These are phyloP conservation scores for Palythoa grandis DNA, from an alignment of 92 coral and sea anemone species.

Conservation along the genomic window DNA sequence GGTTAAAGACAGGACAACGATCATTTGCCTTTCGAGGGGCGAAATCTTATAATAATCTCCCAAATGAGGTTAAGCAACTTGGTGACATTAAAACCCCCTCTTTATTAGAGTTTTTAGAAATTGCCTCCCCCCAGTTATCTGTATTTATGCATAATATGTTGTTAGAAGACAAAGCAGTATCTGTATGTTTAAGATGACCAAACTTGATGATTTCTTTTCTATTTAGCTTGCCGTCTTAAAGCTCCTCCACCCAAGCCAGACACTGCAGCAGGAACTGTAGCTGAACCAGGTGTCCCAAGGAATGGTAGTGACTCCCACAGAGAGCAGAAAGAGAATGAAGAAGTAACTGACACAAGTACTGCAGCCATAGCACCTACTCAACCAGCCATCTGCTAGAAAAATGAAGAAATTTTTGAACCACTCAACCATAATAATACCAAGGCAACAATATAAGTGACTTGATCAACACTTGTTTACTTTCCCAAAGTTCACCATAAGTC, in stretches of 20 bases:
- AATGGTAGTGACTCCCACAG: neutral
- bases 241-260: slow-evolving; percentile 5
- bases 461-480: neutral
- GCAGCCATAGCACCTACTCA: neutral
- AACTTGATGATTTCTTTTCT: neutral
- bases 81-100: no score
- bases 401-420: neutral
- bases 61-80: no score
- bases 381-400: neutral
- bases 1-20: no score
- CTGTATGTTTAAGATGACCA: neutral
- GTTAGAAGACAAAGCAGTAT: no score
- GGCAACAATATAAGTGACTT: neutral
- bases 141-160: no score
- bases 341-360: neutral
- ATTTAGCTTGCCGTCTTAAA: slow-evolving; percentile 1
- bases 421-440: neutral
- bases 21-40: no score
- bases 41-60: no score
- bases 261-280: neutral
- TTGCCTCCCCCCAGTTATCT: no score
- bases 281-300: neutral
- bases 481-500: neutral
- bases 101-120: no score
- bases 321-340: neutral